Conservation (phyloP, 2,888 invertebrate species). For the Drosophila meridionalis region DNA sequence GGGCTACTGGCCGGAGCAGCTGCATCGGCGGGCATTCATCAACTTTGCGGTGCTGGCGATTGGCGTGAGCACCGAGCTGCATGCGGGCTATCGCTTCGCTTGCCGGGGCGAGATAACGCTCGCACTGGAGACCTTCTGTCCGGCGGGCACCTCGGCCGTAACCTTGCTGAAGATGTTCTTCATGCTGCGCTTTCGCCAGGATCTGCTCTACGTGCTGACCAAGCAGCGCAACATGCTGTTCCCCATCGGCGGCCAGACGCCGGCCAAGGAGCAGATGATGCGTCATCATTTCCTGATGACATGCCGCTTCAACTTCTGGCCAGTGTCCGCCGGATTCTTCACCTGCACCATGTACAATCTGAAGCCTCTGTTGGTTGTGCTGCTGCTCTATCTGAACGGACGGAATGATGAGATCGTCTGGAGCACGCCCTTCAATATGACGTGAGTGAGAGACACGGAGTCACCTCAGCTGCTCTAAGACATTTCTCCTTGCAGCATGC, state of each 20-base stretch:
- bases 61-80: slow-evolving; percentile 74
- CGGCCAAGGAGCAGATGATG: slow-evolving; percentile 36
- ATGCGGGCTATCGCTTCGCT: slow-evolving; percentile 59
- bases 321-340: slow-evolving; percentile 71
- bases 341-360: slow-evolving; percentile 69
- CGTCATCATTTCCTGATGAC: slow-evolving; percentile 52
- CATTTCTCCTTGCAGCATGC: slow-evolving; percentile 60
- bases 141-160: slow-evolving; percentile 77
- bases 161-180: slow-evolving; percentile 77
- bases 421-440: slow-evolving; percentile 79
- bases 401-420: slow-evolving; percentile 49
- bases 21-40: slow-evolving; percentile 26
- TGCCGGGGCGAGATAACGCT: slow-evolving; percentile 38
- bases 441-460: slow-evolving; percentile 41
- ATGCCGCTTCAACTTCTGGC: slow-evolving; percentile 73
- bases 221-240: slow-evolving; percentile 53
- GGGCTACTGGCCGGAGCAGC: slow-evolving; percentile 71
- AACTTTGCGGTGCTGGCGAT: slow-evolving; percentile 68
- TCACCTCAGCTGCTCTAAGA: too few species aligned
- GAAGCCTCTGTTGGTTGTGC: slow-evolving; percentile 65
- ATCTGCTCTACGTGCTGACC: slow-evolving; percentile 56
- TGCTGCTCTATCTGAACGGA: slow-evolving; percentile 50
- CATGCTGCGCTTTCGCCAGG: slow-evolving; percentile 60
- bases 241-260: background rate
- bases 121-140: slow-evolving; percentile 77